phyloP scores from a whole-genome alignment of 2,797 vertebrate species.

The Sphenodon punctatus region DNA sequence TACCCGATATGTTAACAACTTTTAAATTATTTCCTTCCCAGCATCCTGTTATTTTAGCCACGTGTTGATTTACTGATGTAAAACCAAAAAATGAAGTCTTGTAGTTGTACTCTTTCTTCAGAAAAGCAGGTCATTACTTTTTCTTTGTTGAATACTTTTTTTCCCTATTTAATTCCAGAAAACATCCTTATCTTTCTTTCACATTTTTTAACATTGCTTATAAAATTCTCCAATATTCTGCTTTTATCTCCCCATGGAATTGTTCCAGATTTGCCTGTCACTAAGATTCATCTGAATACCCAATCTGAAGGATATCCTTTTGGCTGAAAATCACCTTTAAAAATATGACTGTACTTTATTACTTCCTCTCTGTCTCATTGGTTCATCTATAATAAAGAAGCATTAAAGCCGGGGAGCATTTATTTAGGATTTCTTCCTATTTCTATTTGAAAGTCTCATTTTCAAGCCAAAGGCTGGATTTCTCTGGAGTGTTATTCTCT shows the following conservation, averaged over 20 bases:
- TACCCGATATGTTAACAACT: constrained; percentile 26
- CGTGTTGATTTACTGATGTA: constrained; percentile 47
- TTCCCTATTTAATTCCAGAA: constrained; percentile 33
- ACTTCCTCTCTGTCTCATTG: constrained; percentile 55
- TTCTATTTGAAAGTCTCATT: constrained; percentile 58
- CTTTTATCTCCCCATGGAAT: constrained; percentile 59
- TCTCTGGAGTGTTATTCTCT: constrained; percentile 47
- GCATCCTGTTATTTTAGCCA: constrained; percentile 65
- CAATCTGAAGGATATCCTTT: constrained; percentile 66
- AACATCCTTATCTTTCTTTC: constrained; percentile 11
- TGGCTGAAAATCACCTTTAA: constrained; percentile 57
- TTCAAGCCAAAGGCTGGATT: constrained; percentile 48
- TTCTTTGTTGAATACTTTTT: background rate
- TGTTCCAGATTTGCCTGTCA: constrained; percentile 50
- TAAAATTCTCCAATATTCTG: constrained; percentile 15
- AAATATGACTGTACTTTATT: constrained; percentile 45
- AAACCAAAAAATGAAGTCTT: no score
- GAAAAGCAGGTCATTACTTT: constrained; percentile 48
- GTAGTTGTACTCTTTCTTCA: constrained; percentile 8
- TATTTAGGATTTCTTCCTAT: constrained; percentile 57
- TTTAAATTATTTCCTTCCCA: constrained; percentile 44
- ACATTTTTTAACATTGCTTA: constrained; percentile 42
- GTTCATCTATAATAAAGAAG: constrained; percentile 58
- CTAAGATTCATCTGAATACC: constrained; percentile 62
- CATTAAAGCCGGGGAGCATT: constrained; percentile 58